These are phyloP conservation scores for Actinopyga echinites DNA, from an alignment of 53 echinoderm and acorn worm species.

Conservation along the genomic window DNA sequence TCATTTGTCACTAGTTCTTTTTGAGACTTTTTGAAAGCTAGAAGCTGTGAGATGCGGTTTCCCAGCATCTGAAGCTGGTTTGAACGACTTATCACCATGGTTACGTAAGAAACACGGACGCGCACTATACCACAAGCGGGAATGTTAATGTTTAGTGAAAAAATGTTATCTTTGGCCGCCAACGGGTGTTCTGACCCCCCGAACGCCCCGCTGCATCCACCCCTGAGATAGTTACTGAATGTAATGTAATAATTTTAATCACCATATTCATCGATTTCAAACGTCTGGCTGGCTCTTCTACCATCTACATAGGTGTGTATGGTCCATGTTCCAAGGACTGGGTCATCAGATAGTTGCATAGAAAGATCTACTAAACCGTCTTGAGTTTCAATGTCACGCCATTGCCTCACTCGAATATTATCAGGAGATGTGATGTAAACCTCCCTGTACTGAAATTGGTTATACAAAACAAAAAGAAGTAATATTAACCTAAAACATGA, in stretches of 20 bases:
- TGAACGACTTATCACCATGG: too few species aligned
- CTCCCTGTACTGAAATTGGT: constrained; percentile 54
- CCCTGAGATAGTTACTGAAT: neutral
- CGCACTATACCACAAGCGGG: too few species aligned
- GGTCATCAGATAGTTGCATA: constrained; percentile 77
- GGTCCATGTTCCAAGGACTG: constrained; percentile 78
- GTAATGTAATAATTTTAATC: too few species aligned
- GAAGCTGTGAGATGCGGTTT: too few species aligned
- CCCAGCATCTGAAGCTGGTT: too few species aligned
- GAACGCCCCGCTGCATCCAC: neutral
- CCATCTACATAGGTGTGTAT: constrained; percentile 53
- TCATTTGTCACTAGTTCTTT: too few species aligned
- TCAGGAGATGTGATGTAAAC: constrained; percentile 84
- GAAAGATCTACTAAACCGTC: constrained; percentile 78
- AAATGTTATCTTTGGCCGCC: too few species aligned
- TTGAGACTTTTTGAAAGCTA: too few species aligned
- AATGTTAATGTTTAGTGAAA: too few species aligned
- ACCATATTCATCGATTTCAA: constrained; percentile 95
- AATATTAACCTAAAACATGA: too few species aligned
- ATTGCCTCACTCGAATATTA: constrained; percentile 74
- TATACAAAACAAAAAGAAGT: neutral
- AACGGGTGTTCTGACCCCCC: neutral
- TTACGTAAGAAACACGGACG: too few species aligned
- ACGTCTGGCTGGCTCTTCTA: constrained; percentile 55
- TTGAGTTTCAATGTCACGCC: constrained; percentile 64